Evolutionary conservation across 92 coral and sea anemone genomes (phyloP).

Genomic region (Epizoanthus rinbou): DNA sequence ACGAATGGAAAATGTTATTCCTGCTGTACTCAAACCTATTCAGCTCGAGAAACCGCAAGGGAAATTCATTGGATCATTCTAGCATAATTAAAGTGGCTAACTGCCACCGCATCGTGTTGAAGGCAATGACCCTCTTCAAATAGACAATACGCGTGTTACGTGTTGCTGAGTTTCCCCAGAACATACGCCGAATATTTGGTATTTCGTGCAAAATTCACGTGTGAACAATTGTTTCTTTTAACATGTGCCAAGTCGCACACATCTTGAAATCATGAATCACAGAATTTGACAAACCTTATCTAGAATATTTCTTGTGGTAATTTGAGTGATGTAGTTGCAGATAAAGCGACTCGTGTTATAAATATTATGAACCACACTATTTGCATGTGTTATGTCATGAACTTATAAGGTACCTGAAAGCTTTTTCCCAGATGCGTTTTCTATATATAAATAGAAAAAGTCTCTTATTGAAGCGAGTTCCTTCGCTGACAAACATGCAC

Average conservation of each 20-base stretch:
- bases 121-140: slow-evolving; percentile 5
- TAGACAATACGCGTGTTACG: not conserved
- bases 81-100: not conserved
- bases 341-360: not conserved
- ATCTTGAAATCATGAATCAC: not conserved
- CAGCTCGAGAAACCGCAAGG: slow-evolving; percentile 12
- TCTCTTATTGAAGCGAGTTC: slow-evolving; percentile 7
- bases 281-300: not conserved
- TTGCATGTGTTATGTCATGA: not conserved
- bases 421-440: slow-evolving; percentile 14
- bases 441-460: not conserved
- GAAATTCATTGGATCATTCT: not conserved
- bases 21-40: not conserved
- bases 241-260: not conserved
- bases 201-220: slow-evolving; percentile 5
- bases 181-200: not conserved
- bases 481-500: slow-evolving; percentile 24
- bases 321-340: too few relatives aligned
- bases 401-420: not conserved
- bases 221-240: not conserved
- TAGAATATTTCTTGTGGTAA: too few relatives aligned
- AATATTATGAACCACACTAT: not conserved
- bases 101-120: slow-evolving; percentile 15
- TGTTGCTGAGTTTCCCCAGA: not conserved
- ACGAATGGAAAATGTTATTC: not conserved